These are phyloP conservation scores for Thomomys bottae DNA, from an alignment of 2,113 vertebrate species.

Conservation along the genomic window DNA sequence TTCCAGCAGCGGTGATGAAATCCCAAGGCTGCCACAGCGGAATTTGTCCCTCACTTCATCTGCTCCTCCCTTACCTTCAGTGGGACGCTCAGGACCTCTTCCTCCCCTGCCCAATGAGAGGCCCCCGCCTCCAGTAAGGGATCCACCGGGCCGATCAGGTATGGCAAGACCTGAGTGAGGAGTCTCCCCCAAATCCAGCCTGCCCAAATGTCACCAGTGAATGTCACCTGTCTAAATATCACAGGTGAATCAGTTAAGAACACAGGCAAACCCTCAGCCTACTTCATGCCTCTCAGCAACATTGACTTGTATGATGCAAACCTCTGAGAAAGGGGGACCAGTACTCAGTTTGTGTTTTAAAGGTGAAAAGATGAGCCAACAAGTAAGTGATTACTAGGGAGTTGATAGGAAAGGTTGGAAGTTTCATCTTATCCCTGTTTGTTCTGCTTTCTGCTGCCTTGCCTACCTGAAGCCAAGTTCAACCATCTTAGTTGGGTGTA, in stretches of 20 bases:
- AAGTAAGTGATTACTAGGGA: background rate
- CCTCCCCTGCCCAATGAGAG: conserved; percentile 93
- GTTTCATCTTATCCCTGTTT: background rate
- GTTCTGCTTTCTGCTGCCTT: background rate
- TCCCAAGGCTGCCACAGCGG: conserved; percentile 92
- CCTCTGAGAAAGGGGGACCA: background rate
- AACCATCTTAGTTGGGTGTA: background rate
- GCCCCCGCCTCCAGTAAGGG: conserved; percentile 91
- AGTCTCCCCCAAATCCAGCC: background rate
- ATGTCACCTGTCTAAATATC: no score
- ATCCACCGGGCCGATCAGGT: conserved; percentile 91
- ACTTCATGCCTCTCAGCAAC: background rate
- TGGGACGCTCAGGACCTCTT: conserved; percentile 88
- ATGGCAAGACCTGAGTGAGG: background rate
- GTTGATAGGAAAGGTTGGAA: background rate
- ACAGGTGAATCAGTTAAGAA: background rate
- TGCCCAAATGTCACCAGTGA: rapidly evolving
- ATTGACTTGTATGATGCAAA: rapidly evolving
- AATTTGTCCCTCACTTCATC: conserved; percentile 90
- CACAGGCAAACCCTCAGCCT: background rate
- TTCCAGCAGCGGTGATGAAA: conserved; percentile 87
- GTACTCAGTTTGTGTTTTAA: background rate
- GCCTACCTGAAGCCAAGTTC: background rate
- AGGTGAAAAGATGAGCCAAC: background rate
- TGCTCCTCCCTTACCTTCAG: conserved; percentile 77